These are phyloP conservation scores for Masnerella sp. DNA, from an alignment of 2,888 invertebrate genomes.

Conservation along the genomic window DNA sequence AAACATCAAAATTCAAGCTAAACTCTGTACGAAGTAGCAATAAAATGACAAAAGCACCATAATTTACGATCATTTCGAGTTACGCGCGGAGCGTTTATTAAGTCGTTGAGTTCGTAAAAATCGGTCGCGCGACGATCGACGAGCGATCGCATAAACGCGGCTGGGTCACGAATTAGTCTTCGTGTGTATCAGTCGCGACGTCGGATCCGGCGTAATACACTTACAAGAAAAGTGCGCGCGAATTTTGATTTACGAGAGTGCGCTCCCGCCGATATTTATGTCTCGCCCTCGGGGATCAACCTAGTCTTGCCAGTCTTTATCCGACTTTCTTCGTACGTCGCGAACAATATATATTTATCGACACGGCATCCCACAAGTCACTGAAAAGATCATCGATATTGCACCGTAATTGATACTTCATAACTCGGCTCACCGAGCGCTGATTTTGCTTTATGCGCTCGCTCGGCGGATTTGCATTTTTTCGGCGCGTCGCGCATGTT, in stretches of 20 bases:
- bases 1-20: too few relatives aligned
- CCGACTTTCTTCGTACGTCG: slow-evolving; percentile 30
- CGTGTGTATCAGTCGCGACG: slow-evolving; percentile 25
- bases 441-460: not conserved
- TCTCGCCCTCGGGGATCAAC: slow-evolving; percentile 41
- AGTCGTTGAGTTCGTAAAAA: slow-evolving; percentile 41
- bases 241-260: slow-evolving; percentile 52
- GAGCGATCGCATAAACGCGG: slow-evolving; percentile 35
- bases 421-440: slow-evolving; percentile 12
- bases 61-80: slow-evolving; percentile 49
- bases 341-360: slow-evolving; percentile 44
- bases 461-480: not conserved
- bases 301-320: slow-evolving; percentile 35
- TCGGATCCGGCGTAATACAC: slow-evolving; percentile 22
- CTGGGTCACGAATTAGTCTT: slow-evolving; percentile 41
- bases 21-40: slow-evolving; percentile 18
- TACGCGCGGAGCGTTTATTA: slow-evolving; percentile 45
- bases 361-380: slow-evolving; percentile 25
- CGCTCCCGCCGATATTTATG: slow-evolving; percentile 43
- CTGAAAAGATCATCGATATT: slow-evolving; percentile 45
- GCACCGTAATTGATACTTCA: slow-evolving; percentile 45
- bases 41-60: slow-evolving; percentile 33
- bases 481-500: too few relatives aligned
- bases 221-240: slow-evolving; percentile 29
- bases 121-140: slow-evolving; percentile 33